A percentile compares a stretch with the other conserved stretches of the same genome.
Conservation (phyloP, 2,888 invertebrate species). For the Melinaea marsaeus region DNA sequence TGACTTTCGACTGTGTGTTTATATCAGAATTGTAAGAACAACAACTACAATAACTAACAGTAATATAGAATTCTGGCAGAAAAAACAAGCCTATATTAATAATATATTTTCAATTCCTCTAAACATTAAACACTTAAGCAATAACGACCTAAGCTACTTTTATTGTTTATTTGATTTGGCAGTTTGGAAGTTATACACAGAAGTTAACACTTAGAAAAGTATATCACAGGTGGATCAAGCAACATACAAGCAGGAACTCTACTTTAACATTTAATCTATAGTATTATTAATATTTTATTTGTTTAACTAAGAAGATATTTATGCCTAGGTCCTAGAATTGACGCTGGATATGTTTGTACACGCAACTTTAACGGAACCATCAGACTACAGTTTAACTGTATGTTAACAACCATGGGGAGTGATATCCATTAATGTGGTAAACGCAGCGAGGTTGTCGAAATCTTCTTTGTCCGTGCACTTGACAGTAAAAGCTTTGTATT, state of each 20-base stretch:
- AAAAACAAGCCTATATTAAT: conserved; percentile 19
- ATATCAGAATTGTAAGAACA: conserved; percentile 20
- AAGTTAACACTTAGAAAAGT: conserved; percentile 50
- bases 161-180: conserved; percentile 49
- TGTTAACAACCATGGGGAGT: conserved; percentile 51
- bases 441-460: conserved; percentile 53
- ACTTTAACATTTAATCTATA: conserved; percentile 49
- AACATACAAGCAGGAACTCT: conserved; percentile 74
- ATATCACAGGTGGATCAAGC: conserved; percentile 75
- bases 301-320: conserved; percentile 36
- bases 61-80: conserved; percentile 35
- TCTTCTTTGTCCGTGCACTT: conserved; percentile 77
- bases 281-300: conserved; percentile 40
- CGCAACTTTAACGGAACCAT: conserved; percentile 50
- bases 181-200: conserved; percentile 53
- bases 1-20: conserved; percentile 16
- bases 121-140: conserved; percentile 38
- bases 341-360: conserved; percentile 59
- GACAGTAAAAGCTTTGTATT: conserved; percentile 75
- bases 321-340: conserved; percentile 65
- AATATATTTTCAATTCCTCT: conserved; percentile 39
- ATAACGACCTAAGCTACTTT: conserved; percentile 50
- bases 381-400: conserved; percentile 45
- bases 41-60: conserved; percentile 33
- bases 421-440: conserved; percentile 51